phyloP scores from a whole-genome alignment of 2,797 vertebrate species.

The Astyanax mexicanus region DNA sequence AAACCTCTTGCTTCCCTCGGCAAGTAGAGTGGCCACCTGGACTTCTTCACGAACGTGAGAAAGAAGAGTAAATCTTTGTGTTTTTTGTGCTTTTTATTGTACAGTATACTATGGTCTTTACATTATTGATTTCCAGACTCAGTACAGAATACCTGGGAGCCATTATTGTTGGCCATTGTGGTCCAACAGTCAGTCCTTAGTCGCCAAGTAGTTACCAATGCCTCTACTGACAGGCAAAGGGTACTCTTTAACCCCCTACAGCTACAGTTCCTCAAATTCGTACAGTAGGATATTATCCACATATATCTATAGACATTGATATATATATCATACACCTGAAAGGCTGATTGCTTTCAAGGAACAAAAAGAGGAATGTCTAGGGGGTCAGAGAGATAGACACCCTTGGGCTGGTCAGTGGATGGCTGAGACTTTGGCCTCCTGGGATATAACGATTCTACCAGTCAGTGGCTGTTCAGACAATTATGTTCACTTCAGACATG shows the following conservation, averaged over 20 bases:
- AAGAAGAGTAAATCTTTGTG: conserved; percentile 65
- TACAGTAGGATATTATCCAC: not conserved
- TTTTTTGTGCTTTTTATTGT: conserved; percentile 65
- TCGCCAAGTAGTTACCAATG: conserved; percentile 30
- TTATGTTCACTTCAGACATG: conserved; percentile 64
- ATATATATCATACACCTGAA: not conserved
- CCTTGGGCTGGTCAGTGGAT: conserved; percentile 50
- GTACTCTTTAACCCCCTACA: conserved; percentile 50
- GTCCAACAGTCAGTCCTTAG: conserved; percentile 50
- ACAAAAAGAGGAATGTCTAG: conserved; percentile 22
- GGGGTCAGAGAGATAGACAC: conserved; percentile 55
- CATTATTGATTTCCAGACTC: conserved; percentile 66
- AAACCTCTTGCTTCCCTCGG: conserved; percentile 5
- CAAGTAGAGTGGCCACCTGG: conserved; percentile 70
- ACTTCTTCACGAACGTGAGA: conserved; percentile 63
- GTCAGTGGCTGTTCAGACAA: conserved; percentile 60
- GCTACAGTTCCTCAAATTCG: conserved; percentile 3
- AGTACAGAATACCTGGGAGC: too few relatives aligned
- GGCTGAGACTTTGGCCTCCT: conserved; percentile 53
- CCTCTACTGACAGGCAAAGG: conserved; percentile 44
- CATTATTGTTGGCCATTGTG: conserved; percentile 72
- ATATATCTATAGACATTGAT: not conserved
- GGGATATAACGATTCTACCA: conserved; percentile 18
- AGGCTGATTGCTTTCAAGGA: not conserved
- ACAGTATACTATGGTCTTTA: conserved; percentile 62